These are phyloP conservation scores for Caretta caretta DNA, from an alignment of 2,113 vertebrate genomes.

Conservation along the genomic window DNA sequence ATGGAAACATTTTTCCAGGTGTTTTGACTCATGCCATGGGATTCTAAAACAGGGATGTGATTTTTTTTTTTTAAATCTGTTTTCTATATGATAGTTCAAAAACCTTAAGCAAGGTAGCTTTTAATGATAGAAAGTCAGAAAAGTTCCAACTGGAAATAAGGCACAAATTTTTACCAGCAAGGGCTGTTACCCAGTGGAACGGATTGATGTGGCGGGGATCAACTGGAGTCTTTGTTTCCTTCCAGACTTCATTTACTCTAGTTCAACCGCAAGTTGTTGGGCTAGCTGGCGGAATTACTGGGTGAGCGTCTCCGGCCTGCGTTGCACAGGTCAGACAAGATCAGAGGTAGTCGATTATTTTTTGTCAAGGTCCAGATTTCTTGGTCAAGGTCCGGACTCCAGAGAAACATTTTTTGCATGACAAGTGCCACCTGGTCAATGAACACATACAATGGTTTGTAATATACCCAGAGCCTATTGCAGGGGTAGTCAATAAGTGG, in stretches of 20 bases:
- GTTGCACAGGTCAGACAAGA: neutral
- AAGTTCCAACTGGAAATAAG: neutral
- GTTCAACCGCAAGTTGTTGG: neutral
- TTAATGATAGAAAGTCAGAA: neutral
- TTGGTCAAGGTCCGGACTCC: too few relatives aligned
- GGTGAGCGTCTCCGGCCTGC: neutral
- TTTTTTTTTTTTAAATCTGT: neutral
- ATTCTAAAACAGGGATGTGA: neutral
- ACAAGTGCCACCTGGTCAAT: too few relatives aligned
- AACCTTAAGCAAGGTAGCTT: neutral
- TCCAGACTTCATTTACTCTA: neutral
- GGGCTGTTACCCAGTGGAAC: neutral
- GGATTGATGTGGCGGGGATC: neutral
- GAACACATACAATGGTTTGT: too few relatives aligned
- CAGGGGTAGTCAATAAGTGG: too few relatives aligned
- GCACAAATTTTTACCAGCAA: neutral
- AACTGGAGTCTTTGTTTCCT: neutral
- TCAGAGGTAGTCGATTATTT: too few relatives aligned
- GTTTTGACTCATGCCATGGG: neutral
- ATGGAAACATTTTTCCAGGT: neutral
- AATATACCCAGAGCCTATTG: too few relatives aligned
- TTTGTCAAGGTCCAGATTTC: too few relatives aligned
- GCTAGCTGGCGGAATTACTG: neutral
- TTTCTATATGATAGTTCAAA: neutral
- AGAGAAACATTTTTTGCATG: too few relatives aligned